Evolutionary conservation across 2,113 vertebrate species (phyloP).

Genomic region (Sander vitreus): DNA sequence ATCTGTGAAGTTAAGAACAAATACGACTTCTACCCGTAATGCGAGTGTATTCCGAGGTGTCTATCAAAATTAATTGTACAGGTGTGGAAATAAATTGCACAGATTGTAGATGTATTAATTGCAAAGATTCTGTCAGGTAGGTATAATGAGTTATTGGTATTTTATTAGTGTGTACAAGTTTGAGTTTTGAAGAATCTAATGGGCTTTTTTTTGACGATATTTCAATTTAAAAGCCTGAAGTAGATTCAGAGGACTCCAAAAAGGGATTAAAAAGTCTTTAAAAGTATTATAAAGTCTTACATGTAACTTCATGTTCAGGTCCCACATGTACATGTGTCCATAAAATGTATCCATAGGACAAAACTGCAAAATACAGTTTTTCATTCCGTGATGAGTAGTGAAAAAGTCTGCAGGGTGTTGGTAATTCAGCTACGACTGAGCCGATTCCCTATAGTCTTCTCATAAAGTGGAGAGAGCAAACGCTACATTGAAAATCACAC

Average conservation of each 20-base stretch:
- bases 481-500: conserved; percentile 22
- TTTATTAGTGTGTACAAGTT: background rate
- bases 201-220: background rate
- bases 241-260: background rate
- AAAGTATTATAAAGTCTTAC: background rate
- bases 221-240: background rate
- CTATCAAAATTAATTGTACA: conserved; percentile 32
- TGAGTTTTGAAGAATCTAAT: background rate
- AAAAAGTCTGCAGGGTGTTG: conserved; percentile 23
- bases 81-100: conserved; percentile 20
- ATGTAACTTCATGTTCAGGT: background rate
- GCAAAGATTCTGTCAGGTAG: background rate
- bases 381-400: background rate
- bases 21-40: conserved; percentile 17
- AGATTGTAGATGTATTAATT: conserved; percentile 6
- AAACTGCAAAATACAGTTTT: conserved; percentile 3
- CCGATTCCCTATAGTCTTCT: background rate
- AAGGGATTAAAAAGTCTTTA: background rate
- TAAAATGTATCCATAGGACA: conserved; percentile 10
- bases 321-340: background rate
- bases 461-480: conserved; percentile 14
- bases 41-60: conserved; percentile 1
- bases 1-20: conserved; percentile 45
- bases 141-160: background rate
- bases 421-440: conserved; percentile 7